A percentile compares a stretch with the other conserved stretches of the same genome.
These are phyloP conservation scores for Limanda limanda DNA, from an alignment of 2,113 vertebrate genomes.

Conservation along the genomic window DNA sequence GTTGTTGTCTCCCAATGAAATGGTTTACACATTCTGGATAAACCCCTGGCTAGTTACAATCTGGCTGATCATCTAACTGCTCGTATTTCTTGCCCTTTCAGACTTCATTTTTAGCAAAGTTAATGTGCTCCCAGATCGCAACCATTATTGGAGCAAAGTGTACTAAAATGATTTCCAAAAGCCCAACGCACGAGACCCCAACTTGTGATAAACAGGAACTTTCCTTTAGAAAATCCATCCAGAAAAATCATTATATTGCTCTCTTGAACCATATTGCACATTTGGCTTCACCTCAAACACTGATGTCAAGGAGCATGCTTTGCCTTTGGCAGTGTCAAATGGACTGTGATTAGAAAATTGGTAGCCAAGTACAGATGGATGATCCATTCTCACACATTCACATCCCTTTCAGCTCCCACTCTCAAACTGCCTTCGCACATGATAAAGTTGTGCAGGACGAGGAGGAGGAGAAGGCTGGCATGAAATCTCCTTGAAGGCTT, in stretches of 20 bases:
- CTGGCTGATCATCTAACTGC: not conserved
- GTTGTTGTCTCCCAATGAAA: not conserved
- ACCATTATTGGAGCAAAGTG: not conserved
- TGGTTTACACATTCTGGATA: not conserved
- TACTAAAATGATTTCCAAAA: conserved; percentile 9
- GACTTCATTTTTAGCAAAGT: not conserved
- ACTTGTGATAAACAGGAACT: conserved; percentile 31
- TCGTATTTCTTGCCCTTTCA: not conserved
- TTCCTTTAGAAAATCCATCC: not conserved
- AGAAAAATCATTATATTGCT: conserved; percentile 41
- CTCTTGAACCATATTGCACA: conserved; percentile 38
- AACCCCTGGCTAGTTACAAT: conserved; percentile 2
- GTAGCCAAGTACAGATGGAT: conserved; percentile 57
- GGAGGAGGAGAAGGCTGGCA: conserved; percentile 16
- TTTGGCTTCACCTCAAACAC: conserved; percentile 51
- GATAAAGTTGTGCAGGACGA: conserved; percentile 24
- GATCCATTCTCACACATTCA: conserved; percentile 53
- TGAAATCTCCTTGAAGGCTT: conserved; percentile 1
- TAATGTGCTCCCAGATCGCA: not conserved
- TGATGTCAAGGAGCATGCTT: conserved; percentile 53
- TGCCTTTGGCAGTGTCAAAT: conserved; percentile 55
- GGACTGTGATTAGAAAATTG: conserved; percentile 58
- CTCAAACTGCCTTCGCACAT: conserved; percentile 24
- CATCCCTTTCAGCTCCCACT: conserved; percentile 21
- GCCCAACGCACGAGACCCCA: conserved; percentile 14